Evolutionary conservation across 2,797 vertebrate species (phyloP).

Genomic region (Uromys caudimaculatus): DNA sequence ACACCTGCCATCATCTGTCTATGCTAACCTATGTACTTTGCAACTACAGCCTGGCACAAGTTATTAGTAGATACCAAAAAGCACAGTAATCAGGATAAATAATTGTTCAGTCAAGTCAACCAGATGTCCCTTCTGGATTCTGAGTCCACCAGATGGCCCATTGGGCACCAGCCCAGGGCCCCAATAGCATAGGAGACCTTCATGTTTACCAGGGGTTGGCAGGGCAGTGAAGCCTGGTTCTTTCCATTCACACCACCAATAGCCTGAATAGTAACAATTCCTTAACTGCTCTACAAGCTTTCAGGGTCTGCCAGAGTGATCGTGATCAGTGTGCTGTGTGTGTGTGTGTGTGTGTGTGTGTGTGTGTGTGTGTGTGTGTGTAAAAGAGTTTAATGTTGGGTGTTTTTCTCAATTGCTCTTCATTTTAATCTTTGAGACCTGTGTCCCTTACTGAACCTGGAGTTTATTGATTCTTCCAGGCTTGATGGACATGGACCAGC

Average conservation of each 20-base stretch:
- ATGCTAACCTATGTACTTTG: not conserved
- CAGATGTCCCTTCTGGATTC: constrained; percentile 62
- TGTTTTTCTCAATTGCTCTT: not conserved
- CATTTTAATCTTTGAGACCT: not conserved
- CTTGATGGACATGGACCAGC: not conserved
- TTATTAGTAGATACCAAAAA: constrained; percentile 28
- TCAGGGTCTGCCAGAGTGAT: not conserved
- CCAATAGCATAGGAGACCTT: not conserved
- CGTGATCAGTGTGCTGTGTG: not conserved
- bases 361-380: not conserved
- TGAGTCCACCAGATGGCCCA: constrained; percentile 27
- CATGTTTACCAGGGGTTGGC: constrained; percentile 22
- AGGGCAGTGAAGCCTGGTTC: not conserved
- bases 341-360: not conserved
- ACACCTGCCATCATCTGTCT: not conserved
- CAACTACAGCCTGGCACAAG: not conserved
- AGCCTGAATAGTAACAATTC: not conserved
- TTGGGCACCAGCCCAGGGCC: not conserved
- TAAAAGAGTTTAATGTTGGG: not conserved
- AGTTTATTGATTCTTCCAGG: not conserved
- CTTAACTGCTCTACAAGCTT: not conserved
- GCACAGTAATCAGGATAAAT: constrained; percentile 44
- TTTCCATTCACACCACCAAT: not conserved
- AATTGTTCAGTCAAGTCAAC: constrained; percentile 38
- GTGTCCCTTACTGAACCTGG: not conserved